These are phyloP conservation scores for Amphimedon queenslandica DNA, from an alignment of 37 sponge, comb jelly and placozoan species.

Conservation along the genomic window DNA sequence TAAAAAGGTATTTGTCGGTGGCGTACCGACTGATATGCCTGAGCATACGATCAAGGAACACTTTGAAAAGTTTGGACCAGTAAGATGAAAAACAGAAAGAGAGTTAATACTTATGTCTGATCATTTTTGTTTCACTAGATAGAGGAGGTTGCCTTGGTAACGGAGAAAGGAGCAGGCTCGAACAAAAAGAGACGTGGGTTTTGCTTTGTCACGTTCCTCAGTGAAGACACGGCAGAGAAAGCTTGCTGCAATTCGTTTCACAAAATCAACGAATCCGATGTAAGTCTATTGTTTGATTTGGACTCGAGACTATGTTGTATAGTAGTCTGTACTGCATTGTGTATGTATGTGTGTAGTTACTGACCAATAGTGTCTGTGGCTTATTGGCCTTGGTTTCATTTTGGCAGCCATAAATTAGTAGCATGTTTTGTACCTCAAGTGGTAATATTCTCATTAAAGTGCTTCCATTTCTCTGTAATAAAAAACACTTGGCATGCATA, in stretches of 20 bases:
- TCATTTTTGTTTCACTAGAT: slow-evolving; percentile 34
- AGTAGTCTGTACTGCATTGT: too few relatives aligned
- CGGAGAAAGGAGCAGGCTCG: slow-evolving; percentile 46
- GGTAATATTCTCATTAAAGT: too few relatives aligned
- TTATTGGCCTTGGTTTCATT: neutral
- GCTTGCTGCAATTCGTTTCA: slow-evolving; percentile 44
- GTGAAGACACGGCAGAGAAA: slow-evolving; percentile 57
- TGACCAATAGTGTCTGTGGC: too few relatives aligned
- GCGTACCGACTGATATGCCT: slow-evolving; percentile 65
- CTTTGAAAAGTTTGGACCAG: slow-evolving; percentile 71
- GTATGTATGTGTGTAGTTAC: too few relatives aligned
- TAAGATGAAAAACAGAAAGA: too few relatives aligned
- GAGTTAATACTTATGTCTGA: too few relatives aligned
- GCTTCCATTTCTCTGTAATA: too few relatives aligned
- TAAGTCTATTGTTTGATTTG: too few relatives aligned
- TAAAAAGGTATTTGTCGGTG: slow-evolving; percentile 85
- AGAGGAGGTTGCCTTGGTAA: slow-evolving; percentile 74
- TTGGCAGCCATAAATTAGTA: neutral
- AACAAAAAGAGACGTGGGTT: slow-evolving; percentile 57
- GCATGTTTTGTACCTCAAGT: neutral
- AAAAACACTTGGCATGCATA: too few relatives aligned
- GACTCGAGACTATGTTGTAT: too few relatives aligned
- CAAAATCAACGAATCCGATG: slow-evolving; percentile 22
- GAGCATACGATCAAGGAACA: slow-evolving; percentile 41
- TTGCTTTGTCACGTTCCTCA: slow-evolving; percentile 54